A percentile compares a stretch with the other conserved stretches of the same genome.
phyloP scores from a whole-genome alignment of 2,888 invertebrate species.

The Drosophila hawaiiensis region DNA sequence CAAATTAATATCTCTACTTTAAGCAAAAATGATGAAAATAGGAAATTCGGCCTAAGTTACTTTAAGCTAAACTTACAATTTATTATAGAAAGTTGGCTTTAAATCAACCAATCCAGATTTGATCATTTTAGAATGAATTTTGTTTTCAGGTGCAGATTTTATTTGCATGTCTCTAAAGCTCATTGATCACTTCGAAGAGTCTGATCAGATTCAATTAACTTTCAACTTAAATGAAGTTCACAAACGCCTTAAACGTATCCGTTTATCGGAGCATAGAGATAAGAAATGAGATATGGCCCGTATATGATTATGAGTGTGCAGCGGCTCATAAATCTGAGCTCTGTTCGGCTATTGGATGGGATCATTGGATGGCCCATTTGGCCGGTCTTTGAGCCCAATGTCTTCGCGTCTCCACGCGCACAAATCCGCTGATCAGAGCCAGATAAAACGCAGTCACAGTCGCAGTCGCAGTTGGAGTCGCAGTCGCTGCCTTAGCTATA shows the following conservation, averaged over 20 bases:
- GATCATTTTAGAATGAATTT: not conserved
- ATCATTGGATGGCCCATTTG: conserved; percentile 4
- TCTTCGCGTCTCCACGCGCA: conserved; percentile 41
- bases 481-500: conserved; percentile 24
- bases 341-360: conserved; percentile 19
- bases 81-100: not conserved
- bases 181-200: not conserved
- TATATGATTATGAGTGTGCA: conserved; percentile 33
- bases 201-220: conserved; percentile 6
- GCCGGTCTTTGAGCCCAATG: conserved; percentile 13
- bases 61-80: not conserved
- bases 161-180: not conserved
- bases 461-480: conserved; percentile 17
- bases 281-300: conserved; percentile 68
- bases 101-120: not conserved
- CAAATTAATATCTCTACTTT: not conserved
- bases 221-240: conserved; percentile 13
- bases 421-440: conserved; percentile 72
- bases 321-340: conserved; percentile 71
- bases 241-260: conserved; percentile 40
- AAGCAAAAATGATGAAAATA: not conserved
- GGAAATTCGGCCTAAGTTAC: not conserved
- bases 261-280: conserved; percentile 47
- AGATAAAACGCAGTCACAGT: conserved; percentile 66
- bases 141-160: not conserved